These are phyloP conservation scores for Halyomorpha halys DNA, from an alignment of 1,140 invertebrate genomes.

Conservation along the genomic window DNA sequence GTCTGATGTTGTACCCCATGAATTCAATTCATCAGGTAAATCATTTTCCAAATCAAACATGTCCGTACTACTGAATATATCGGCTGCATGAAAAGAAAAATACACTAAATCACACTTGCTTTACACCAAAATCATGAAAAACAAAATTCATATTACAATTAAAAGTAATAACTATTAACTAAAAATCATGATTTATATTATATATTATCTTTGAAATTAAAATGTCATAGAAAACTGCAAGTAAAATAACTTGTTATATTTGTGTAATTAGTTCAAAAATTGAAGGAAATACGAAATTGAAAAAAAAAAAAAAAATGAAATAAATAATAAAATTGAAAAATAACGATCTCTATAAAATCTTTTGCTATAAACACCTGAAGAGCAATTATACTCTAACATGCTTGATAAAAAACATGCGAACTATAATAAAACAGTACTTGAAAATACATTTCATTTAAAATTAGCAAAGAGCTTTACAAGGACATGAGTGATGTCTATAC, in stretches of 20 bases:
- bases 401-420: slow-evolving; percentile 13
- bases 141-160: neutral
- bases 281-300: neutral
- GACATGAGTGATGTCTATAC: slow-evolving; percentile 1
- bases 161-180: neutral
- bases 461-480: slow-evolving; percentile 1
- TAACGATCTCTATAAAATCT: neutral
- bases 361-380: slow-evolving; percentile 8
- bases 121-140: too few relatives aligned
- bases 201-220: neutral
- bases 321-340: neutral
- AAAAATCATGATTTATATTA: slow-evolving; percentile 1
- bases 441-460: neutral
- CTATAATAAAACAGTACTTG: slow-evolving; percentile 1
- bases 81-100: slow-evolving; percentile 35
- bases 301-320: neutral
- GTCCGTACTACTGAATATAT: slow-evolving; percentile 64
- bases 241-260: slow-evolving; percentile 15
- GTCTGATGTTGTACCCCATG: slow-evolving; percentile 44
- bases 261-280: slow-evolving; percentile 12
- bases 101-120: neutral
- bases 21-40: slow-evolving; percentile 75
- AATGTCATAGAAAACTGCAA: neutral
- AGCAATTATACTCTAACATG: slow-evolving; percentile 10
- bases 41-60: slow-evolving; percentile 84